Percentiles rank a stretch among this genome's conserved stretches.
These are phyloP conservation scores for Drosophila kanekoi DNA, from an alignment of 2,888 invertebrate genomes.

Conservation along the genomic window DNA sequence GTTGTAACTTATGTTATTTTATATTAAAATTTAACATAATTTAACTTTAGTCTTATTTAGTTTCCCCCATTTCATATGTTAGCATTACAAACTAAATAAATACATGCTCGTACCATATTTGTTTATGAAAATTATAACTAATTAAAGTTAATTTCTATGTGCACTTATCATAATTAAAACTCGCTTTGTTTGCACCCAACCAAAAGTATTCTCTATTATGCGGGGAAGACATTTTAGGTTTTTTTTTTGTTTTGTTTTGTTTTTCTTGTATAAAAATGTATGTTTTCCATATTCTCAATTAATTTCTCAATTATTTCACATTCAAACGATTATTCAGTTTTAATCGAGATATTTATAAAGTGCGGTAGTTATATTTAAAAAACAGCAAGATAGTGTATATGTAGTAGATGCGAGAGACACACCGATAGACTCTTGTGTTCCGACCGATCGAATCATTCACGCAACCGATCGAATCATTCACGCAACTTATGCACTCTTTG, in stretches of 20 bases:
- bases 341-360: slow-evolving; percentile 28
- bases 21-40: slow-evolving; percentile 42
- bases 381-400: slow-evolving; percentile 42
- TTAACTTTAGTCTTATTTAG: slow-evolving; percentile 57
- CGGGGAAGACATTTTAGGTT: slow-evolving; percentile 58
- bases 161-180: slow-evolving; percentile 1
- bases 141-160: slow-evolving; percentile 10
- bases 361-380: slow-evolving; percentile 37
- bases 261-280: slow-evolving; percentile 52
- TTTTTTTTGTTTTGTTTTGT: slow-evolving; percentile 24
- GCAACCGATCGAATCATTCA: no score
- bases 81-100: slow-evolving; percentile 53
- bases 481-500: no score
- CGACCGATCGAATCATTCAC: neutral
- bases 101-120: slow-evolving; percentile 24
- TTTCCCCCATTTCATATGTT: slow-evolving; percentile 55
- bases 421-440: slow-evolving; percentile 17
- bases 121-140: slow-evolving; percentile 33
- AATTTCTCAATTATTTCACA: slow-evolving; percentile 6
- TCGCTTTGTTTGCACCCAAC: slow-evolving; percentile 14
- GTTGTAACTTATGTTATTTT: slow-evolving; percentile 22
- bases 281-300: neutral
- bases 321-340: slow-evolving; percentile 10
- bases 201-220: slow-evolving; percentile 41
- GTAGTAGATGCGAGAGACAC: slow-evolving; percentile 18